Conservation (phyloP, 2,797 vertebrate genomes). For the Pseudomugil tenellus region DNA sequence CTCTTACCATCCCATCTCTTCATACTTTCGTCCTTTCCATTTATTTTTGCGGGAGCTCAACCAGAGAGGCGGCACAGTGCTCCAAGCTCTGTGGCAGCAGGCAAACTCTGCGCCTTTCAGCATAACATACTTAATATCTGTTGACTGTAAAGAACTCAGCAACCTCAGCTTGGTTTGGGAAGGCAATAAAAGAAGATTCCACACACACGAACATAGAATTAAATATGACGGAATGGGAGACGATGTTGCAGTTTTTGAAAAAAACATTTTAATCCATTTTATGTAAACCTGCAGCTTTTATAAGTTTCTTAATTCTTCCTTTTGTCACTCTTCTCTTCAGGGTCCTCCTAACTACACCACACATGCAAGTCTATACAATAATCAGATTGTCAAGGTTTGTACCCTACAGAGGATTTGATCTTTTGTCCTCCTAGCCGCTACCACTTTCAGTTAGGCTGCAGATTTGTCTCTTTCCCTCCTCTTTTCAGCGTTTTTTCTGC, state of each 20-base stretch:
- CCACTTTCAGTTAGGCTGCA: conserved; percentile 44
- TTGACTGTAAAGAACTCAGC: conserved; percentile 47
- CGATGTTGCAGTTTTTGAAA: conserved; percentile 20
- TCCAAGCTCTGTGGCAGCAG: conserved; percentile 52
- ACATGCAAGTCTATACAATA: conserved; percentile 83
- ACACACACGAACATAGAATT: not conserved
- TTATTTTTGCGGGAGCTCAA: conserved; percentile 56
- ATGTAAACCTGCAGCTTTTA: not conserved
- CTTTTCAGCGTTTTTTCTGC: conserved; percentile 30
- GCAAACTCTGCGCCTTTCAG: conserved; percentile 55
- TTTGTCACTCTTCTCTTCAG: conserved; percentile 68
- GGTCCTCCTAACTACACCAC: conserved; percentile 76
- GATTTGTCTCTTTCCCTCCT: conserved; percentile 44
- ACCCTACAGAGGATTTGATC: conserved; percentile 24
- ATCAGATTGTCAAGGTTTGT: conserved; percentile 89
- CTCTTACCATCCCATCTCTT: conserved; percentile 30
- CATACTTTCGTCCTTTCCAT: conserved; percentile 26
- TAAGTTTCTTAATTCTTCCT: conserved; percentile 15
- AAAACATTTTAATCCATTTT: conserved; percentile 7
- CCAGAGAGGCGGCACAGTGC: conserved; percentile 38
- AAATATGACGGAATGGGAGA: conserved; percentile 30
- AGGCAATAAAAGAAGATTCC: conserved; percentile 24
- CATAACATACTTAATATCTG: conserved; percentile 54
- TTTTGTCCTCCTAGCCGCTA: conserved; percentile 35
- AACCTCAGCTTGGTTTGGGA: conserved; percentile 58